Evolutionary conservation across 2,797 vertebrate genomes (phyloP), one percentile per base, ranked within the genome.

Genomic region (Tenualosa ilisha): DNA sequence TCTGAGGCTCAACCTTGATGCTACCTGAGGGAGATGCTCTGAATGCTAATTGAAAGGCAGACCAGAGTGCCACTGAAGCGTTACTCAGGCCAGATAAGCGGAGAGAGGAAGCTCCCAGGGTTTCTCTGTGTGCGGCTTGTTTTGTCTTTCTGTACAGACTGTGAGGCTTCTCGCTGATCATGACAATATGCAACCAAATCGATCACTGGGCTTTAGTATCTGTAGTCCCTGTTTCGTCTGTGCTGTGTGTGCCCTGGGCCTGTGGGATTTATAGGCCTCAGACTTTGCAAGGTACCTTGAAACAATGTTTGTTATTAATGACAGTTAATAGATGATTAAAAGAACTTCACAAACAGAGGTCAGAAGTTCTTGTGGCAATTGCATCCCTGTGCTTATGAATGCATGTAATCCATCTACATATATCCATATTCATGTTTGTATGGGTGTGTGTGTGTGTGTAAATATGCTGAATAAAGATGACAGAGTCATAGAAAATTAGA

Each of bases 1-100:
- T 85, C 88, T 88, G 63, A 53, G 85, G 88, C 85, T 22, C 82
- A 79, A 84, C 88, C 84, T 87, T 85, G 84, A 86, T 88, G 87
- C 72, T 84, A 65, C 43, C 68, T 20, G n/a, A 72, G 13, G 8
- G 0, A 1, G 63, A 37, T 43, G 40, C 72, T 8, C 12, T n/a
- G 59, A 79, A 79, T 22, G 72, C 72, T 79, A 79, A 43, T 9
- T 46, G 72, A 79, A 79, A 79, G 72, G 37, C 72, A 79, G 40
- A 79, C 72, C 40, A 79, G 72, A 72, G 26, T 37, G 26, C 3
- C 11, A 31, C 4, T 15, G 3, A 4, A 68, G 5, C 4, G 0
- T 31, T 31, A n/a, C 24, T 31, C 6, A 3, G 13, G 31, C 68
- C 53, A 54, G 37, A 75, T 49, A 49, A 49, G 46, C 12, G 13